A percentile compares a stretch with the other conserved stretches of the same genome.
Conservation (phyloP, 2,888 invertebrate genomes). For the Dascillus cervinus region DNA sequence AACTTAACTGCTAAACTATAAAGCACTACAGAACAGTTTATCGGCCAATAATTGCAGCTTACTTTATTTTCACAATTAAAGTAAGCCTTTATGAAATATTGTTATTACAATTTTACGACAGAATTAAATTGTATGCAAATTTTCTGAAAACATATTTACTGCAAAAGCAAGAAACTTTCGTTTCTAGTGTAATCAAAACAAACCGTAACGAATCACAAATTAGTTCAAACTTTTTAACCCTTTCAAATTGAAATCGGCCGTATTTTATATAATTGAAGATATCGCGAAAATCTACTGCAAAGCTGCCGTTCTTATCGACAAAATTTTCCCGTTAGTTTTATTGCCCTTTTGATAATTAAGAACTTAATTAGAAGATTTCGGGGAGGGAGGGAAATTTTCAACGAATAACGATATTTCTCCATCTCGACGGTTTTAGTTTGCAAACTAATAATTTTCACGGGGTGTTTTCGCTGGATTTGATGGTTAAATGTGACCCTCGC, state of each 20-base stretch:
- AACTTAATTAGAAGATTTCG: constrained; percentile 21
- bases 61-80: too few species aligned
- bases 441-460: background rate
- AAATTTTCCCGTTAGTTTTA: constrained; percentile 26
- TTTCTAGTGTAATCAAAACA: too few species aligned
- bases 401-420: background rate
- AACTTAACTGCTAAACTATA: too few species aligned
- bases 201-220: too few species aligned
- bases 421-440: background rate
- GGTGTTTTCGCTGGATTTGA: background rate
- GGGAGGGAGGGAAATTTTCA: constrained; percentile 12
- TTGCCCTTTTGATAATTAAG: constrained; percentile 28
- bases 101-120: too few species aligned
- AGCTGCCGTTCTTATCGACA: constrained; percentile 22
- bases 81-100: too few species aligned
- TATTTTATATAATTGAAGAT: constrained; percentile 27
- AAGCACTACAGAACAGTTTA: too few species aligned
- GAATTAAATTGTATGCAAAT: too few species aligned
- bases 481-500: background rate
- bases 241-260: constrained; percentile 19
- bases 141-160: too few species aligned
- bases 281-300: too few species aligned
- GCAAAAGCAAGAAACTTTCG: too few species aligned
- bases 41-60: too few species aligned
- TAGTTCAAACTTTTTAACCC: constrained; percentile 13